phyloP scores from a whole-genome alignment of 2,888 invertebrate species.

The Drosophila mimetica region DNA sequence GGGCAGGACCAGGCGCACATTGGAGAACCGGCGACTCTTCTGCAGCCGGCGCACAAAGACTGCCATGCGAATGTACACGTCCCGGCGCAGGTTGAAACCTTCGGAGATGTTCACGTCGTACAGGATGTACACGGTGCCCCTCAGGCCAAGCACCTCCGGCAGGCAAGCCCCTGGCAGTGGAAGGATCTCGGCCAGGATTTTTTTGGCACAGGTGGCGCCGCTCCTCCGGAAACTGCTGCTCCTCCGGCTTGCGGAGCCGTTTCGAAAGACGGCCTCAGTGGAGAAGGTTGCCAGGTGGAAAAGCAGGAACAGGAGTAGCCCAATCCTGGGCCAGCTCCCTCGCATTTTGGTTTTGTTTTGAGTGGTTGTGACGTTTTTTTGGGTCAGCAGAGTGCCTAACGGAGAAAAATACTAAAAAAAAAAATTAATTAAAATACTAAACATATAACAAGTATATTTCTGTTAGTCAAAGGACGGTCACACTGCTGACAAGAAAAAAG shows the following conservation, averaged over 20 bases:
- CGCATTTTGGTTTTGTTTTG: neutral
- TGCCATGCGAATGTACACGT: constrained; percentile 97
- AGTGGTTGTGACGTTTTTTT: too few relatives aligned
- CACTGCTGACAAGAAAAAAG: too few relatives aligned
- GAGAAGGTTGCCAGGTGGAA: neutral
- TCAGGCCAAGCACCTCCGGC: constrained; percentile 42
- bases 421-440: too few relatives aligned
- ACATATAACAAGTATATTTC: too few relatives aligned
- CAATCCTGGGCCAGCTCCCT: constrained; percentile 1
- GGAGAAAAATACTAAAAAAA: too few relatives aligned
- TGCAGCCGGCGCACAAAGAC: constrained; percentile 90
- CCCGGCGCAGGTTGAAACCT: constrained; percentile 98
- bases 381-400: neutral
- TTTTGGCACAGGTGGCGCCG: constrained; percentile 32
- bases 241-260: neutral
- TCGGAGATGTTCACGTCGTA: constrained; percentile 98
- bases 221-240: neutral
- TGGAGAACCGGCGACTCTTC: constrained; percentile 83
- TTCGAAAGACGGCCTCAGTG: neutral
- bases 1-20: constrained; percentile 91
- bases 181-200: constrained; percentile 33
- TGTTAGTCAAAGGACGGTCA: too few relatives aligned
- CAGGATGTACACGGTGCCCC: constrained; percentile 87
- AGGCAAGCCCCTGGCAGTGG: constrained; percentile 52
- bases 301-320: constrained; percentile 1